Evolutionary conservation across 2,113 vertebrate genomes (phyloP).

Genomic region (Calidris pygmaea): DNA sequence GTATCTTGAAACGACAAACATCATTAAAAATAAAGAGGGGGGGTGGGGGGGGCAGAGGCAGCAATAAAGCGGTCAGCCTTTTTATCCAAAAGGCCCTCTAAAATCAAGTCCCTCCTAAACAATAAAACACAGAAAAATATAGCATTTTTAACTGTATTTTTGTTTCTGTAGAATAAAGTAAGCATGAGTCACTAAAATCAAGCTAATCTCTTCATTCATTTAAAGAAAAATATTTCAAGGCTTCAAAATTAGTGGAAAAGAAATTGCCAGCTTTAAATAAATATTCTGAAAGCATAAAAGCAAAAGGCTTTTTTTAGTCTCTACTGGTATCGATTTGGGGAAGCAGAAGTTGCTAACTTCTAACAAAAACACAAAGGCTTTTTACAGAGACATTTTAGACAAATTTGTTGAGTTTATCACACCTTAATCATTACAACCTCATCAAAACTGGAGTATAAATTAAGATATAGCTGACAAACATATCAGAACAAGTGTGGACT

Average conservation of each 20-base stretch:
- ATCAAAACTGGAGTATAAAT: neutral
- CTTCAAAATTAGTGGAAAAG: neutral
- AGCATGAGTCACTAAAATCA: neutral
- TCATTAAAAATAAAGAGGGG: rapidly evolving
- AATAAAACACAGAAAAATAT: rapidly evolving
- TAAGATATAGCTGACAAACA: neutral
- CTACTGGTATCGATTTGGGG: neutral
- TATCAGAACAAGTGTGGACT: neutral
- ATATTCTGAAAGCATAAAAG: neutral
- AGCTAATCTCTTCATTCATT: neutral
- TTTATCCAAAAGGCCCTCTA: neutral
- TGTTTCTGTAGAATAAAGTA: neutral
- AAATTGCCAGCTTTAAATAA: neutral
- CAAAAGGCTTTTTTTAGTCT: neutral
- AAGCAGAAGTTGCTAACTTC: neutral
- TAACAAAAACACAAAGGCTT: neutral
- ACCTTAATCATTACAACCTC: neutral
- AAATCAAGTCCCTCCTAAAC: neutral
- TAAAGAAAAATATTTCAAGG: neutral
- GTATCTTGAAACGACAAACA: neutral
- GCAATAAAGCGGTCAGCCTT: neutral
- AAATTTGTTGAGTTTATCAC: neutral
- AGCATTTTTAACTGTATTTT: neutral
- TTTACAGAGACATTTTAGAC: neutral
- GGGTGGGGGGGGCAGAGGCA: rapidly evolving